Percentiles rank a stretch among this genome's conserved stretches.
Conservation (phyloP, 30 jellyfish, hydroid and myxozoan species). For the Aurelia sp. region DNA sequence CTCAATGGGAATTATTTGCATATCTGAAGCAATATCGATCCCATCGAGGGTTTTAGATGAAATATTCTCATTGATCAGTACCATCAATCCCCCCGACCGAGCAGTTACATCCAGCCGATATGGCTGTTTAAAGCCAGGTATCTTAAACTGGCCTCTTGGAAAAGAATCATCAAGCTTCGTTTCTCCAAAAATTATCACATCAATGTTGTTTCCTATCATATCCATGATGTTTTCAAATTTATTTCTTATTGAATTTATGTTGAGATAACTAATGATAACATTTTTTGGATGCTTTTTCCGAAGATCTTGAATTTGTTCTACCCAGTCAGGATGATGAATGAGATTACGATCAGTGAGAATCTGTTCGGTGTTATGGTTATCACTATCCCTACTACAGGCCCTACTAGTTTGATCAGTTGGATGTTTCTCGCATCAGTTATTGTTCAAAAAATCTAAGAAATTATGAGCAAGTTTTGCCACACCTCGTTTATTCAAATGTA, state of each 20-base stretch:
- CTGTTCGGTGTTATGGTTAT: not conserved
- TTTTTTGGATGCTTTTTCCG: not conserved
- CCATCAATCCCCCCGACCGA: not conserved
- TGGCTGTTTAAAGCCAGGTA: not conserved
- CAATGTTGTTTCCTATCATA: too few relatives aligned
- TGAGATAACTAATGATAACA: too few relatives aligned
- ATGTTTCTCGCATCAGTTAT: not conserved
- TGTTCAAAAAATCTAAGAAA: not conserved
- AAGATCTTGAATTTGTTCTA: conserved; percentile 2
- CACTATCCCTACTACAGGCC: not conserved
- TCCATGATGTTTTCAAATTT: too few relatives aligned
- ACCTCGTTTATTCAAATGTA: not conserved
- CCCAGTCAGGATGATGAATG: not conserved
- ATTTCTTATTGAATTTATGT: too few relatives aligned
- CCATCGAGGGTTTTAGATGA: not conserved
- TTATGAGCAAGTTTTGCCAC: conserved; percentile 1
- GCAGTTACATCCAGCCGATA: too few relatives aligned
- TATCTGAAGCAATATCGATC: not conserved
- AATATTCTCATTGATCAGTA: too few relatives aligned
- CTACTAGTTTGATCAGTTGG: not conserved
- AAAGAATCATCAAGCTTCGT: not conserved
- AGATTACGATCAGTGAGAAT: not conserved
- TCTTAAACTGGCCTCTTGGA: not conserved
- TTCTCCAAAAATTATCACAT: too few relatives aligned
- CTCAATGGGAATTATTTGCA: not conserved